These are phyloP conservation scores for Pseudomugil gertrudae DNA, from an alignment of 2,797 vertebrate genomes.

Conservation along the genomic window DNA sequence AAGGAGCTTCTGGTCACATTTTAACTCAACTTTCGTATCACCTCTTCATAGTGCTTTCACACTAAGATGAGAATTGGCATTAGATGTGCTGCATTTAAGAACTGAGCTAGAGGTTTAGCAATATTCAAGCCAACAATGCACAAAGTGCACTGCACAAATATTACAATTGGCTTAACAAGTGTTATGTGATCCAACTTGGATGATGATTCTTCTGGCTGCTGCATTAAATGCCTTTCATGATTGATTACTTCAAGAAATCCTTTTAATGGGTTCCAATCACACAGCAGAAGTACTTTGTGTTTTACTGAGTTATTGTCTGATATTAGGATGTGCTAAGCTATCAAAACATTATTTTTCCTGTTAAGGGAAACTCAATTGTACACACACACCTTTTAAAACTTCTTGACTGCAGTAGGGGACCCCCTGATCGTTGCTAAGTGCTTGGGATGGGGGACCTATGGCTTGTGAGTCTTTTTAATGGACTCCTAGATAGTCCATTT, in stretches of 20 bases:
- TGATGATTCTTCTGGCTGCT: constrained; percentile 41
- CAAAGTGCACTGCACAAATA: constrained; percentile 28
- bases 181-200: constrained; percentile 42
- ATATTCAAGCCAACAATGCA: not conserved
- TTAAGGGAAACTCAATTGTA: constrained; percentile 34
- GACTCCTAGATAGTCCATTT: constrained; percentile 88
- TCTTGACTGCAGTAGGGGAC: constrained; percentile 72
- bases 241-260: constrained; percentile 63
- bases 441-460: constrained; percentile 71
- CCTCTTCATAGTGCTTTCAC: not conserved
- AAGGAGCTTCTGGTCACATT: constrained; percentile 13
- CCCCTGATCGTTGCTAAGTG: constrained; percentile 74
- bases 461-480: constrained; percentile 86
- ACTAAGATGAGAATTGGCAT: constrained; percentile 16
- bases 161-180: constrained; percentile 27
- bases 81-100: constrained; percentile 24
- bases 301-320: constrained; percentile 55
- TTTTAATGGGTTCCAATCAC: constrained; percentile 56
- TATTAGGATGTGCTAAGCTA: constrained; percentile 47
- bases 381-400: constrained; percentile 57
- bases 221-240: constrained; percentile 65
- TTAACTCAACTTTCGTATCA: constrained; percentile 9
- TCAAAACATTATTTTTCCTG: constrained; percentile 59
- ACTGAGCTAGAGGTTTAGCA: constrained; percentile 14
- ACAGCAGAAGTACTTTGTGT: constrained; percentile 46